Conservation (phyloP, 1,140 invertebrate genomes). For the Choristoneura fumiferana region DNA sequence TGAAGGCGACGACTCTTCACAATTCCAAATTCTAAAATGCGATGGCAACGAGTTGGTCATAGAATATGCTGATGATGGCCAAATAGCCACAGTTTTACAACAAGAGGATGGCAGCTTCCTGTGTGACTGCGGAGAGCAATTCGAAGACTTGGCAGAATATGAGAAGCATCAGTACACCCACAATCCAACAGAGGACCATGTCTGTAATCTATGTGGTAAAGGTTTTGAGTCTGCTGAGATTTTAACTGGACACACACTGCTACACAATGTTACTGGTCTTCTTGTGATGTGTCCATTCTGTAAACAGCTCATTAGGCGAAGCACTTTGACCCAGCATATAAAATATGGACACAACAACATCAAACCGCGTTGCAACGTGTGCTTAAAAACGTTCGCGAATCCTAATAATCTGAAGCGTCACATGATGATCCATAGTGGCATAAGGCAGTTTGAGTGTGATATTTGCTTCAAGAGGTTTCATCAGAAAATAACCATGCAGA, state of each 20-base stretch:
- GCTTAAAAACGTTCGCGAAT: slow-evolving; percentile 79
- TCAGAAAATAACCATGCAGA: slow-evolving; percentile 75
- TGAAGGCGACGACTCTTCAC: slow-evolving; percentile 67
- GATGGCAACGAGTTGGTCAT: slow-evolving; percentile 69
- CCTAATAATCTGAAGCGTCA: slow-evolving; percentile 81
- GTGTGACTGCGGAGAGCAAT: slow-evolving; percentile 72
- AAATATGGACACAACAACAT: slow-evolving; percentile 72
- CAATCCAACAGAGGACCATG: slow-evolving; percentile 64
- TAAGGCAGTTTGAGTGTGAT: slow-evolving; percentile 78
- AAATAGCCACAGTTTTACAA: slow-evolving; percentile 64
- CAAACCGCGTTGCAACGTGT: slow-evolving; percentile 77
- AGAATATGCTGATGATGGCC: slow-evolving; percentile 65
- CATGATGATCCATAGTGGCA: slow-evolving; percentile 79
- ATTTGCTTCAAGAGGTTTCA: slow-evolving; percentile 71
- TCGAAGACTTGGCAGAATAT: slow-evolving; percentile 61
- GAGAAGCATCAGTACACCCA: slow-evolving; percentile 68
- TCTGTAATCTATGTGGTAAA: slow-evolving; percentile 76
- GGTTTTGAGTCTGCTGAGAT: slow-evolving; percentile 82
- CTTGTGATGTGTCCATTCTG: slow-evolving; percentile 73
- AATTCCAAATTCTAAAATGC: slow-evolving; percentile 68
- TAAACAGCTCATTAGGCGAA: slow-evolving; percentile 66
- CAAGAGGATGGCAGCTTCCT: slow-evolving; percentile 70
- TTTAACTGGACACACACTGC: slow-evolving; percentile 83
- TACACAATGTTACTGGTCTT: slow-evolving; percentile 67
- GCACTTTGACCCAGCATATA: slow-evolving; percentile 74